Evolutionary conservation across 2,113 vertebrate genomes (phyloP), one percentile per base, ranked within the genome.

Genomic region (Notothenia coriiceps): DNA sequence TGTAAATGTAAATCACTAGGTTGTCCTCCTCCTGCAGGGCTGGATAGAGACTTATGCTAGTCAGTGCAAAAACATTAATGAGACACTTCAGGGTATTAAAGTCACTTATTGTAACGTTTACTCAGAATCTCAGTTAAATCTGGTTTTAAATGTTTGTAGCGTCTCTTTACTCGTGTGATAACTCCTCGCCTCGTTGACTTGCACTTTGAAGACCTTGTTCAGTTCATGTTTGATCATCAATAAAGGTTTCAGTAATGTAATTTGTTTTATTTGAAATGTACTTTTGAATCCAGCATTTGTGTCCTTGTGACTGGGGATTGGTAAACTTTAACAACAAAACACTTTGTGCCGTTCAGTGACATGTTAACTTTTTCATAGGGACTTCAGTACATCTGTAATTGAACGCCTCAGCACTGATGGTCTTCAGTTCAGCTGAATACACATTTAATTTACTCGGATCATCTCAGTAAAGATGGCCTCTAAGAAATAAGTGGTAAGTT

Each of bases 151-250:
- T 14, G 49, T 68, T 72, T 74, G 65, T 74, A 82, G 79, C 29
- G 4, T 86, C 74, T 81, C 51, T 40, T 1, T 18, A 17, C 54
- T 78, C 54, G 35, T 88, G 74, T 74, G 65, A 22, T 35, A 33
- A 65, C 35, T 50, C 51, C 65, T 78, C 46, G 69, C 70, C 77
- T 91, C 74, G 89, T 88, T 86, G 65, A 88, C 74, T 88, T 88
- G 90, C 87, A 89, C 84, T 90, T 81, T 77, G 20, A 80, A 14
- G 75, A 57, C 85, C 75, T 89, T 82, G 80, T 84, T 79, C 70
- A 66, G 18, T 71, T 35, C 46, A 49, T 78, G 75, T 88, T 52
- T 66, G 33, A 66, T 82, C 51, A 74, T 74, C 43, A 91, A 88
- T 91, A 91, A 89, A 89, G 25, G 59, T 75, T 86, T 77, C 55